These are phyloP conservation scores for Drosophila punjabiensis DNA, from an alignment of 1,140 invertebrate genomes.

Conservation along the genomic window DNA sequence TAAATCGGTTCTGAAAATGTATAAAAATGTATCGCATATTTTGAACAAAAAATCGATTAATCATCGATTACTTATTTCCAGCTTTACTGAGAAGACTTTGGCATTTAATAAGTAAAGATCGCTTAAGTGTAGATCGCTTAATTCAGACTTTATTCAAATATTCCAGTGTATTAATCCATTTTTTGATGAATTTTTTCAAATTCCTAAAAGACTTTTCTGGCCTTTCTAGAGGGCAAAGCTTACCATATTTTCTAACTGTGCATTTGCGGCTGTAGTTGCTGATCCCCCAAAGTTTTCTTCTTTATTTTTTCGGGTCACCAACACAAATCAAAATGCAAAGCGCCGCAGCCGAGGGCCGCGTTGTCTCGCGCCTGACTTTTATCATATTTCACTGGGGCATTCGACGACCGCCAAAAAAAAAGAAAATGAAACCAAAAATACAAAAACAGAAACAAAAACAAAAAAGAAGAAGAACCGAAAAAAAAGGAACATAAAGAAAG, in stretches of 20 bases:
- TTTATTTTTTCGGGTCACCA: constrained; percentile 67
- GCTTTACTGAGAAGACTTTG: neutral
- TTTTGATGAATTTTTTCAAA: neutral
- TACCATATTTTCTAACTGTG: neutral
- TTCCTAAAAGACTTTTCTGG: neutral
- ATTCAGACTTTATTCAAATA: neutral
- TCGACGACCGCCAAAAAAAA: constrained; percentile 50
- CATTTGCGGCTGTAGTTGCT: constrained; percentile 8
- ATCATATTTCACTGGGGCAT: constrained; percentile 80
- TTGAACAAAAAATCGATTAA: no score
- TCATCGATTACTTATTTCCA: no score
- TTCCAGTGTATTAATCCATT: no score
- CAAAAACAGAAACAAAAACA: neutral
- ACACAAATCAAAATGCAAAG: constrained; percentile 82
- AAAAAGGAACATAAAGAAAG: constrained; percentile 1
- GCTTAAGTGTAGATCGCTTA: neutral
- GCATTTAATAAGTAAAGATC: neutral
- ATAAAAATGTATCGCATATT: no score
- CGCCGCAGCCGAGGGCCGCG: constrained; percentile 25
- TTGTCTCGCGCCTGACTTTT: constrained; percentile 57
- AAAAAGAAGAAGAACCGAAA: neutral
- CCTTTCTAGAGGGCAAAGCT: no score
- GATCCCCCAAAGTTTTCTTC: constrained; percentile 5
- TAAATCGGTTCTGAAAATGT: no score
- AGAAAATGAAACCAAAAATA: constrained; percentile 20